Percentiles rank a stretch among this genome's conserved stretches.
Conservation (phyloP, 2,113 vertebrate species). For the Cyphomyrus plagiostoma region DNA sequence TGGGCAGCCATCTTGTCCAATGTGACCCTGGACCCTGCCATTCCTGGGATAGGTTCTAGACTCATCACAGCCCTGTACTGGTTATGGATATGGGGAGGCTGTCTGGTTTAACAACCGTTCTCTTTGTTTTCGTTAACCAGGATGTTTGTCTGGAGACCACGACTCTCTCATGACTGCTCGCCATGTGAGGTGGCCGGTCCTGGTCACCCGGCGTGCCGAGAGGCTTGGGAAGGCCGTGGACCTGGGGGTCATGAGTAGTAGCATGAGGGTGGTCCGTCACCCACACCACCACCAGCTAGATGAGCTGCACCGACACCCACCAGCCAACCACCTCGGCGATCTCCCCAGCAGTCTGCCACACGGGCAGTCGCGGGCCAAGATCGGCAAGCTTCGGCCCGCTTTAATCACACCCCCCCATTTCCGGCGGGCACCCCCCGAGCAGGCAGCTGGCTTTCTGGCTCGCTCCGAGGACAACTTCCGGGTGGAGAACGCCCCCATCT, state of each 20-base stretch:
- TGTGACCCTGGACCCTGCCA: neutral
- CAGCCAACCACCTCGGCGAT: neutral
- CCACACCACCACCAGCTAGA: neutral
- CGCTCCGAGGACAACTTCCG: conserved; percentile 24
- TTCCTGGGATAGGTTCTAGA: neutral
- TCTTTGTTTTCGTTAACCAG: conserved; percentile 21
- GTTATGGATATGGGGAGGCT: neutral
- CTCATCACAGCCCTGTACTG: neutral
- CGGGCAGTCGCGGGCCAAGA: conserved; percentile 12
- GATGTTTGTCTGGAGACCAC: conserved; percentile 32
- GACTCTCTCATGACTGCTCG: conserved; percentile 11
- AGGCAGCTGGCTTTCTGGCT: conserved; percentile 29
- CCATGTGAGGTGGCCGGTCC: neutral
- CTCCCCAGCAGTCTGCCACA: neutral
- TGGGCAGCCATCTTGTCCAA: neutral
- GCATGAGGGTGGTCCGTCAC: neutral
- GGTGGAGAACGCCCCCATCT: conserved; percentile 29
- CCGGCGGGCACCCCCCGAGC: conserved; percentile 11
- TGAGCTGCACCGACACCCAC: neutral
- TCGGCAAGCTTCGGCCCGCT: conserved; percentile 26
- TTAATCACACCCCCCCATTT: conserved; percentile 27
- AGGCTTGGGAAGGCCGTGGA: conserved; percentile 9
- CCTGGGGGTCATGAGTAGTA: neutral
- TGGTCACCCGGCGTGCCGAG: conserved; percentile 6
- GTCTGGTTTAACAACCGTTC: neutral